A percentile compares a stretch with the other conserved stretches of the same genome.
phyloP scores from a whole-genome alignment of 2,888 invertebrate genomes.

The Zygaena filipendulae region DNA sequence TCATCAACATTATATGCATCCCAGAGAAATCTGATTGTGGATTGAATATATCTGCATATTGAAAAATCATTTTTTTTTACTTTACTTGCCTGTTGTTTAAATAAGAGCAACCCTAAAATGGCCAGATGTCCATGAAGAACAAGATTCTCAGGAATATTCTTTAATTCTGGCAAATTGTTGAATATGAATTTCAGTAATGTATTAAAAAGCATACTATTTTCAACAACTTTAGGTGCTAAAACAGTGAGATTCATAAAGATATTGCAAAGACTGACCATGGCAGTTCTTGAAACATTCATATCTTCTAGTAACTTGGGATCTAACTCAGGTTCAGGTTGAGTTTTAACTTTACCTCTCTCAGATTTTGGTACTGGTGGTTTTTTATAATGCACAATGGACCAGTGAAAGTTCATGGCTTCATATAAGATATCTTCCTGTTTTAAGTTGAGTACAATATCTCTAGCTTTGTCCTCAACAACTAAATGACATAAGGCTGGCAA shows the following conservation, averaged over 20 bases:
- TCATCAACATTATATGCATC: conserved; percentile 93
- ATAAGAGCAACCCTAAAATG: conserved; percentile 81
- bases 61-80: conserved; percentile 90
- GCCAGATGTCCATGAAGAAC: conserved; percentile 88
- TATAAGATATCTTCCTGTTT: conserved; percentile 85
- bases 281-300: conserved; percentile 85
- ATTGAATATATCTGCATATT: conserved; percentile 89
- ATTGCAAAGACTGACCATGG: conserved; percentile 90
- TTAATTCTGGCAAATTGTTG: conserved; percentile 85
- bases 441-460: conserved; percentile 79
- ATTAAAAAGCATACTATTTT: conserved; percentile 80
- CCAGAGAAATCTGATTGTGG: conserved; percentile 91
- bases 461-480: conserved; percentile 89
- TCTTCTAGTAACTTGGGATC: conserved; percentile 80
- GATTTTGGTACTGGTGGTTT: conserved; percentile 84
- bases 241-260: conserved; percentile 94
- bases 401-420: conserved; percentile 84
- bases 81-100: conserved; percentile 85
- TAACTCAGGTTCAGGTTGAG: conserved; percentile 80
- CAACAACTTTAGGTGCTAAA: conserved; percentile 84
- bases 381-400: conserved; percentile 88
- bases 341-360: conserved; percentile 79
- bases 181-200: conserved; percentile 87
- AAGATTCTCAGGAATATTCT: conserved; percentile 84
- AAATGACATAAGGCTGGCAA: conserved; percentile 92